Evolutionary conservation across 1,140 invertebrate genomes (phyloP).

Genomic region (Papilio glaucus): DNA sequence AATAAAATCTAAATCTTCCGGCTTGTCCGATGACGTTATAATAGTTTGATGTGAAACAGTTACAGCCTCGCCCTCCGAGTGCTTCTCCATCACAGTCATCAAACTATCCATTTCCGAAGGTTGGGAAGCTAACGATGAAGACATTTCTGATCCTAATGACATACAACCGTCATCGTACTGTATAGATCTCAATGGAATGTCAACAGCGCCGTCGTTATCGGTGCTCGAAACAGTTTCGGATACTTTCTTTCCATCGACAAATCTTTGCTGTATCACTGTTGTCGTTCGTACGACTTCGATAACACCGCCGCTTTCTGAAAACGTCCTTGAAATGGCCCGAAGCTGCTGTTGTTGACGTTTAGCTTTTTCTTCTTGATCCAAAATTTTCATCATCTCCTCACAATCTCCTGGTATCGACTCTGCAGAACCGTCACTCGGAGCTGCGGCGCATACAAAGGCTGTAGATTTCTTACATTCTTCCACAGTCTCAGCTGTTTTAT

Average conservation of each 20-base stretch:
- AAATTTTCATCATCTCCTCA: slow-evolving; percentile 81
- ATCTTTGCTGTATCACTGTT: slow-evolving; percentile 83
- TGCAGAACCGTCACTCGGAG: slow-evolving; percentile 80
- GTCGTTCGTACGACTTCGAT: slow-evolving; percentile 83
- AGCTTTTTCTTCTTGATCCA: slow-evolving; percentile 75
- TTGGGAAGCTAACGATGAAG: slow-evolving; percentile 80
- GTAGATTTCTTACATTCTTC: slow-evolving; percentile 75
- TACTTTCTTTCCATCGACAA: slow-evolving; percentile 82
- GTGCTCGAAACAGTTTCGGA: slow-evolving; percentile 82
- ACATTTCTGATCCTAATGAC: slow-evolving; percentile 81
- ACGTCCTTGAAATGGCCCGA: slow-evolving; percentile 50
- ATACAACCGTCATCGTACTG: slow-evolving; percentile 69
- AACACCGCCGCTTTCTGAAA: slow-evolving; percentile 62
- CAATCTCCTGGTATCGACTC: slow-evolving; percentile 79
- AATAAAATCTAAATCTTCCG: slow-evolving; percentile 75
- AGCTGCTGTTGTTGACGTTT: slow-evolving; percentile 58
- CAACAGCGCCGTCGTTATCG: slow-evolving; percentile 74
- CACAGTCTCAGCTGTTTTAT: slow-evolving; percentile 55
- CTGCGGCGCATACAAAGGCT: slow-evolving; percentile 82
- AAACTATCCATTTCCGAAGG: slow-evolving; percentile 82
- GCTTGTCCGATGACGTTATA: slow-evolving; percentile 68
- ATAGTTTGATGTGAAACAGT: slow-evolving; percentile 70
- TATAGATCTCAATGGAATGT: slow-evolving; percentile 67
- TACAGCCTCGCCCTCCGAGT: slow-evolving; percentile 64
- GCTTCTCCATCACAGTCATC: slow-evolving; percentile 79